Conservation (phyloP, 2,888 invertebrate species). For the Pammene aurita region DNA sequence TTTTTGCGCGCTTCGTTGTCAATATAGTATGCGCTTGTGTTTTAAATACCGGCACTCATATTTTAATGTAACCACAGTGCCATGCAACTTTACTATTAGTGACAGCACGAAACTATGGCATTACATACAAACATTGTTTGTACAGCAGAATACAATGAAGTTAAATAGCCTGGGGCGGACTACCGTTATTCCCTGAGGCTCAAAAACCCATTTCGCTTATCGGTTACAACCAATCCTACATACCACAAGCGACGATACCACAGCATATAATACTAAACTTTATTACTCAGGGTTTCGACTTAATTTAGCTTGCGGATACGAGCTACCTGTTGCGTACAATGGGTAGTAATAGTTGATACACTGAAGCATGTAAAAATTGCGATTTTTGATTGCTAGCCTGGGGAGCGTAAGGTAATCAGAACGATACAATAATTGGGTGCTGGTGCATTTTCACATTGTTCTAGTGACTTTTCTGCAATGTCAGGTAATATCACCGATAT, state of each 20-base stretch:
- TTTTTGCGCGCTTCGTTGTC: too few species aligned
- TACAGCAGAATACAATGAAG: conserved; percentile 66
- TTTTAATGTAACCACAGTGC: conserved; percentile 4
- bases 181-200: conserved; percentile 57
- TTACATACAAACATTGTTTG: conserved; percentile 38
- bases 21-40: too few species aligned
- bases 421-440: conserved; percentile 20
- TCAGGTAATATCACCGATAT: not conserved
- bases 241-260: conserved; percentile 33
- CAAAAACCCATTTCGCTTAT: conserved; percentile 68
- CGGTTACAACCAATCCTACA: conserved; percentile 52
- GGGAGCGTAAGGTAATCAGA: conserved; percentile 27
- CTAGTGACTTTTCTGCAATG: not conserved
- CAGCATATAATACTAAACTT: conserved; percentile 19
- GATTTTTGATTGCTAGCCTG: conserved; percentile 34
- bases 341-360: conserved; percentile 34
- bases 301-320: not conserved
- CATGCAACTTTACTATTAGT: conserved; percentile 34
- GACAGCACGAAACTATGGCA: conserved; percentile 28
- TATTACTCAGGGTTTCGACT: conserved; percentile 2
- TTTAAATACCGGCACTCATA: not conserved
- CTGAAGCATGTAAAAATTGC: conserved; percentile 37
- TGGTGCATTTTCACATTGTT: not conserved
- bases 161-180: conserved; percentile 50
- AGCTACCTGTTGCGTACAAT: conserved; percentile 39